These are phyloP conservation scores for Manis pentadactyla DNA, from an alignment of 2,797 vertebrate genomes.

Conservation along the genomic window DNA sequence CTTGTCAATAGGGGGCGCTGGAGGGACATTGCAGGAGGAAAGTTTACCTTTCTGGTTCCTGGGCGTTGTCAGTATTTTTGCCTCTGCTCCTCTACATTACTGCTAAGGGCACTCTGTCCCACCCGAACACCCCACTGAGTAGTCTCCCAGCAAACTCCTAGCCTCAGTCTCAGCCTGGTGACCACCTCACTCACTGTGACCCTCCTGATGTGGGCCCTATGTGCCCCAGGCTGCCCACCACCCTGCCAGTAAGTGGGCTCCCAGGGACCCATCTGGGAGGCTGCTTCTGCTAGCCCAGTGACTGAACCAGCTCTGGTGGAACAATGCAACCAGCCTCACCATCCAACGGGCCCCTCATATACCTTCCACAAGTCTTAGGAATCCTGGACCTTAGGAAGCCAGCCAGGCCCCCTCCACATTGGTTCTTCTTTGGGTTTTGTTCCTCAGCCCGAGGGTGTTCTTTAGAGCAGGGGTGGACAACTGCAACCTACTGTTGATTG, in stretches of 20 bases:
- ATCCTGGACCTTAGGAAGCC: neutral
- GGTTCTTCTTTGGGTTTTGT: neutral
- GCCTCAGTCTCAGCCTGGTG: neutral
- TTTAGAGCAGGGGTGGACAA: neutral
- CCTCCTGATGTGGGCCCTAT: neutral
- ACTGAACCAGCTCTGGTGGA: neutral
- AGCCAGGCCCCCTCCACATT: neutral
- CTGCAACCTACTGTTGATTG: neutral
- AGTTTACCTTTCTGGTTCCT: neutral
- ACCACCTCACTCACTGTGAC: neutral
- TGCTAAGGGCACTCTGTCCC: neutral
- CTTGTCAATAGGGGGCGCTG: constrained; percentile 45
- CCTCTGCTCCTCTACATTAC: neutral
- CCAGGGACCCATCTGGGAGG: neutral
- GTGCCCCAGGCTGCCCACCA: too few relatives aligned
- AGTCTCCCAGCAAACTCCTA: neutral
- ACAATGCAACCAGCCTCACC: too few relatives aligned
- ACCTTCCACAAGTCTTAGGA: neutral
- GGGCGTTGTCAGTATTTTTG: neutral
- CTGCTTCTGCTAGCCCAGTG: neutral
- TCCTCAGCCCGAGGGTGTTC: neutral
- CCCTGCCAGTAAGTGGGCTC: too few relatives aligned
- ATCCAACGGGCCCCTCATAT: neutral
- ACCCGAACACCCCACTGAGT: neutral
- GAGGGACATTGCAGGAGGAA: neutral